These are phyloP conservation scores for Aspidoscelis tigris DNA, from an alignment of 2,113 vertebrate genomes.

Conservation along the genomic window DNA sequence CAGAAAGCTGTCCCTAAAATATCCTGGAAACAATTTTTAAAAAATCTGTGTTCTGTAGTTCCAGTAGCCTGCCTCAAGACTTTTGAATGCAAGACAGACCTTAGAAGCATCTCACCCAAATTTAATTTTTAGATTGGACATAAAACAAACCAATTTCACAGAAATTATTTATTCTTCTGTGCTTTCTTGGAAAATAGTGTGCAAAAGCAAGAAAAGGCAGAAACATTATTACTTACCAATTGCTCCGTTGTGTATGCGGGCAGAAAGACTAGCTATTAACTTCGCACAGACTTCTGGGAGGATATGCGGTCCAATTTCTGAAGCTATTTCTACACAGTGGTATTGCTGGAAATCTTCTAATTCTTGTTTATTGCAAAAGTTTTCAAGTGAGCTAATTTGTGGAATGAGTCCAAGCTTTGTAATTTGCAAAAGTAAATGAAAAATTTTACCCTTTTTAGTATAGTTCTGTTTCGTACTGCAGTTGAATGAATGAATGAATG, in stretches of 20 bases:
- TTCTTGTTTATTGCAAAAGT: slow-evolving; percentile 78
- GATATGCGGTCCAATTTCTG: slow-evolving; percentile 59
- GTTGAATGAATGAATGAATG: no score
- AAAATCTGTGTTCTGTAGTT: neutral
- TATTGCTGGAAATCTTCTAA: slow-evolving; percentile 78
- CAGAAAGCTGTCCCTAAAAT: no score
- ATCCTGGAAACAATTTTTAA: no score
- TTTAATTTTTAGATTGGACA: neutral
- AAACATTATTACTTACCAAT: slow-evolving; percentile 74
- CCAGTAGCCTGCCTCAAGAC: neutral
- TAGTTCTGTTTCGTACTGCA: neutral
- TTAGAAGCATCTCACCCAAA: neutral
- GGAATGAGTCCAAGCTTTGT: slow-evolving; percentile 86
- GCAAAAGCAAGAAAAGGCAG: neutral
- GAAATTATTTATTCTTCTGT: neutral
- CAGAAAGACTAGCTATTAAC: slow-evolving; percentile 82
- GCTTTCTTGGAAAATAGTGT: neutral
- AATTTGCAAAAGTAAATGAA: slow-evolving; percentile 57
- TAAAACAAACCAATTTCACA: neutral
- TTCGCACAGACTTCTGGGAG: slow-evolving; percentile 74
- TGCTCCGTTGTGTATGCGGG: slow-evolving; percentile 81
- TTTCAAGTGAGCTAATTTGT: slow-evolving; percentile 74
- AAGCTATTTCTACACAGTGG: slow-evolving; percentile 78
- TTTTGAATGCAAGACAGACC: neutral
- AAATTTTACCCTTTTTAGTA: slow-evolving; percentile 40